phyloP scores from a whole-genome alignment of 2,888 invertebrate genomes.

The Parnassius apollo region DNA sequence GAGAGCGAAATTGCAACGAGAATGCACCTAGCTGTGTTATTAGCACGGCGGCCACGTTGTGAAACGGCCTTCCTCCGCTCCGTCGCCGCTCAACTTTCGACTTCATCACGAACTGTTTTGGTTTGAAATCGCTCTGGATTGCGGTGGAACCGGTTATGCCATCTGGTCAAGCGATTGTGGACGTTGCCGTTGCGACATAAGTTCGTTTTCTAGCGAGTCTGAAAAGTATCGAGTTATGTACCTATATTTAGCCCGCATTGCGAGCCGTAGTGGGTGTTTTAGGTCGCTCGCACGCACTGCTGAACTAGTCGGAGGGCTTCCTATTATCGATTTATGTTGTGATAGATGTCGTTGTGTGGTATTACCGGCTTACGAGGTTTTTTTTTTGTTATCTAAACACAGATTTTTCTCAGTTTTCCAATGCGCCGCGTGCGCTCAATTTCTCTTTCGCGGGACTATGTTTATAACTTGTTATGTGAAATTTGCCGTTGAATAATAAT shows the following conservation, averaged over 20 bases:
- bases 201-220: slow-evolving; percentile 59
- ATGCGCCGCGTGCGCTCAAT: slow-evolving; percentile 45
- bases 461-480: slow-evolving; percentile 44
- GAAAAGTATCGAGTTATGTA: slow-evolving; percentile 63
- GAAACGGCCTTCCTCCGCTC: slow-evolving; percentile 59
- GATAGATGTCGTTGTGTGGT: slow-evolving; percentile 54
- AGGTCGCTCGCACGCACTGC: slow-evolving; percentile 80
- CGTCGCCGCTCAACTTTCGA: slow-evolving; percentile 41
- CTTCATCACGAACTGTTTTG: slow-evolving; percentile 41
- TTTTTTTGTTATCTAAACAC: slow-evolving; percentile 37
- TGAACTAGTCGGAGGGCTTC: slow-evolving; percentile 80
- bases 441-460: slow-evolving; percentile 59
- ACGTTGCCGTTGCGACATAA: slow-evolving; percentile 72
- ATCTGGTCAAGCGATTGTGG: slow-evolving; percentile 69
- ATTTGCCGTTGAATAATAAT: slow-evolving; percentile 50
- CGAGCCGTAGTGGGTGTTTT: slow-evolving; percentile 75
- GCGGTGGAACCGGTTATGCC: slow-evolving; percentile 66
- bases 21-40: slow-evolving; percentile 81
- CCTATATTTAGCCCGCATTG: slow-evolving; percentile 78
- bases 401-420: slow-evolving; percentile 62
- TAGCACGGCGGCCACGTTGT: slow-evolving; percentile 58
- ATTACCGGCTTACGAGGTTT: slow-evolving; percentile 52
- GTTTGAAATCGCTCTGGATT: slow-evolving; percentile 46
- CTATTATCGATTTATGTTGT: slow-evolving; percentile 79
- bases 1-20: slow-evolving; percentile 81